Evolutionary conservation across 2,113 vertebrate species (phyloP).

Genomic region (Mirza zaza): DNA sequence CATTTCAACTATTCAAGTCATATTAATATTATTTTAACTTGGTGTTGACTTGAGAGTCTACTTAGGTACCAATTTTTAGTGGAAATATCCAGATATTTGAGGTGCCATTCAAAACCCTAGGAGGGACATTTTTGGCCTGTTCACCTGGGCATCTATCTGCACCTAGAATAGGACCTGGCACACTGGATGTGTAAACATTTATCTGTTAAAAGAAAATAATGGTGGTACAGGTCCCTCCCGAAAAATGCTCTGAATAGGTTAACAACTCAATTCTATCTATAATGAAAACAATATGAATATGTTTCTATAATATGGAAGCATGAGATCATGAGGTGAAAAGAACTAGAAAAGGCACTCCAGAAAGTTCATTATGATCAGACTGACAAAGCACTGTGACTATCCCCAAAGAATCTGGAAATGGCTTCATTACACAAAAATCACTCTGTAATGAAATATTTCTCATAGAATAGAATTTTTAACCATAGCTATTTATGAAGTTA

Average conservation of each 20-base stretch:
- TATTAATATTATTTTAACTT: not conserved
- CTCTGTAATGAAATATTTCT: not conserved
- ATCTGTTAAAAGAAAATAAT: not conserved
- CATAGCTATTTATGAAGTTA: not conserved
- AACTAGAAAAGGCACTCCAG: not conserved
- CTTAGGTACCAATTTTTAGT: not conserved
- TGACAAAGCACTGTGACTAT: not conserved
- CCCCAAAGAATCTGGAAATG: not conserved
- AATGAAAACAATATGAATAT: not conserved
- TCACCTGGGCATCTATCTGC: not conserved
- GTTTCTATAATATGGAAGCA: not conserved
- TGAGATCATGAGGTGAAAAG: not conserved
- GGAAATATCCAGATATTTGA: not conserved
- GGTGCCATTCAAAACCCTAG: not conserved
- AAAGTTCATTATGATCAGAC: constrained; percentile 38
- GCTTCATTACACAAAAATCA: constrained; percentile 16
- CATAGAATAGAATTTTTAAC: not conserved
- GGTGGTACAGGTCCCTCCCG: not conserved
- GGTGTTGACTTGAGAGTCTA: not conserved
- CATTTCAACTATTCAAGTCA: not conserved
- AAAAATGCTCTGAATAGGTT: not conserved
- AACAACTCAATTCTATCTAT: not conserved
- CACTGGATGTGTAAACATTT: not conserved
- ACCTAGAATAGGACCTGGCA: not conserved
- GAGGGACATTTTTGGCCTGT: not conserved